Evolutionary conservation across 2,797 vertebrate genomes (phyloP), one percentile per base, ranked within the genome.

Genomic region (Schizothorax lantsangensis): DNA sequence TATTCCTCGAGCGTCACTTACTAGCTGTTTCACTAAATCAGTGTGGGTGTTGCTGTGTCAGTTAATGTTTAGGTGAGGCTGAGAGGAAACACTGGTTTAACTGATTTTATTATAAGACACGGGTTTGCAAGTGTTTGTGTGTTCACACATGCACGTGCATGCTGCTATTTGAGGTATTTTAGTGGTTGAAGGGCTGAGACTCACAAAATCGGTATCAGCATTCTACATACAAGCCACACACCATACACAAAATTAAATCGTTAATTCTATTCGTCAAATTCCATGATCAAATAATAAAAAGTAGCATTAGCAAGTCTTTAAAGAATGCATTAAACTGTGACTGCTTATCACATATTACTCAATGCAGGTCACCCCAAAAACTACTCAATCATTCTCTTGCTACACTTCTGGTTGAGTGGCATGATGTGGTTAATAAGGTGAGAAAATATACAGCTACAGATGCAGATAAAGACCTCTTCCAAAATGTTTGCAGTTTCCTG

Each of bases 21-120:
- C 73, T 15, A 40, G 62, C 74, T 7, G 14, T 52, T 62, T 19
- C 38, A 33, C 52, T 33, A 23, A 68, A 83, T 74, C 54, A 83
- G 26, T 47, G 15, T 54, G 73, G 62, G 83, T 57, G 62, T 68
- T 69, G 73, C 62, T 10, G 10, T 23, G 15, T 78, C 74, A 43
- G 83, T 84, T 84, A 78, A 84, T 78, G 62, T 84, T 40, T 68
- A 78, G 59, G 36, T 78, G 74, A 68, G 62, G 47, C 17, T 23
- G 45, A 19, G 1, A 84, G 83, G 83, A 84, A 84, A 79, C 74
- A 43, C 45, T 84, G 83, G 83, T 79, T 69, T 84, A 84, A 84
- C 62, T 23, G 62, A 78, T 84, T 64, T 75, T 49, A 64, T 47
- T 33, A 69, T 33, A 69, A 6, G 73, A 49, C 43, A 40, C 17